Conservation (phyloP, 2,113 vertebrate genomes). For the Chlamydotis undulata region DNA sequence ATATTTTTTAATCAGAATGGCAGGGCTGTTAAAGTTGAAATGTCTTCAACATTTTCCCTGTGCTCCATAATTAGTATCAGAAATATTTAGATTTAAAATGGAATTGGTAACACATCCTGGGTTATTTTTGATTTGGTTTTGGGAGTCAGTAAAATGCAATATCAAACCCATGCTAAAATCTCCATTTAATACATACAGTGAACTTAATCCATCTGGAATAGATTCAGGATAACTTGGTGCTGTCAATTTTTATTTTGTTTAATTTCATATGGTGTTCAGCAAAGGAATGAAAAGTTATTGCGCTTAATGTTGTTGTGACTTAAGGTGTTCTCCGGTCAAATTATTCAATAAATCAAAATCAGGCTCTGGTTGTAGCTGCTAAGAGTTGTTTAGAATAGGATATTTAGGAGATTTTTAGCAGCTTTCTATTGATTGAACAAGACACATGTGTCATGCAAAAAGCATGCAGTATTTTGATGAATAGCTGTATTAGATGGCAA, state of each 20-base stretch:
- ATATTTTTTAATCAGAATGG: constrained; percentile 77
- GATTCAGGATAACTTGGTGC: constrained; percentile 60
- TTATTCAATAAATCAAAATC: constrained; percentile 76
- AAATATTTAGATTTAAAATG: constrained; percentile 75
- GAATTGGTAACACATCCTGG: constrained; percentile 59
- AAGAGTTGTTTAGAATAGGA: constrained; percentile 45
- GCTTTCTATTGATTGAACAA: constrained; percentile 57
- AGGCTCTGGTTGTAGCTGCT: constrained; percentile 34
- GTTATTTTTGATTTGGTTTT: constrained; percentile 53
- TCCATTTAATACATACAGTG: constrained; percentile 11
- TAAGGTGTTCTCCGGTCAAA: constrained; percentile 64
- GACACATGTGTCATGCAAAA: constrained; percentile 19
- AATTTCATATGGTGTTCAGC: constrained; percentile 65
- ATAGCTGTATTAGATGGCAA: constrained; percentile 70
- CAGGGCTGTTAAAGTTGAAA: constrained; percentile 63
- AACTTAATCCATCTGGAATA: constrained; percentile 70
- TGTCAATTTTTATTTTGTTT: constrained; percentile 77
- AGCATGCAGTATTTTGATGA: constrained; percentile 70
- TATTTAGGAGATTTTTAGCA: constrained; percentile 55
- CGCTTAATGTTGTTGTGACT: constrained; percentile 70
- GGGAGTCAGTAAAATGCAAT: constrained; percentile 36
- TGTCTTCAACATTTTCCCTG: constrained; percentile 59
- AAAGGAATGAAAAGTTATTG: constrained; percentile 71
- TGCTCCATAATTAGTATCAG: constrained; percentile 70
- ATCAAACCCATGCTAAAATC: constrained; percentile 51